Base-by-base conservation (phyloP, 2,113 vertebrate genomes). In the Onychostruthus taczanowskii region DNA sequence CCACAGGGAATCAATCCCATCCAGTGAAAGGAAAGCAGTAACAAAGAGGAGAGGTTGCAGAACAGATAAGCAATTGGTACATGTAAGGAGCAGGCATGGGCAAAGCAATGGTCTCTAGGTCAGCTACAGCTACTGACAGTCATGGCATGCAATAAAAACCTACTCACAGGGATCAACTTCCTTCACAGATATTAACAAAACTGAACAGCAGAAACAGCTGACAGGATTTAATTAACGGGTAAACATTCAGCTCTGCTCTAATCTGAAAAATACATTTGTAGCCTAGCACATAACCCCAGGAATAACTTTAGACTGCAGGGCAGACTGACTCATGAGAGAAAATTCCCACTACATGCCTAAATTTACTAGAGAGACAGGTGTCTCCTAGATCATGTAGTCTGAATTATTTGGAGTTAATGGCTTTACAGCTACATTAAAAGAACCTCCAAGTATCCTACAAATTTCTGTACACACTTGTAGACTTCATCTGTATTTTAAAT, bases 11-110 rank as follows among this genome's bases (percentile, higher is more conserved):
- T 81, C 98, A 98, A 97, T 96, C 97, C 97, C 96, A 97, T 98
- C 98, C 98, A 97, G 97, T 97, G 97, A 97, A 97, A 98, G 98
- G 97, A 96, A 96, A 93, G 98, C 97, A 96, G 96, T 97, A 97
- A 98, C 96, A 98, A 91, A 96, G 96, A 98, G 96, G 97, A 98
- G 80, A 98, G 98, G 98, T 85, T 97, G 98, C 98, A 98, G 96
- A 98, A 97, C 89, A 98, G 93, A 30, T 97, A 97, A 98, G 98
- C 98, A 97, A 94, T 96, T 39, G 97, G 94, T 95, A 93, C 93
- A 87, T 74, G 85, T 91, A 91, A 93, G 96, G 94, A 94, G 96
- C 91, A 89, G 95, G 96, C 92, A 95, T 69, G 95, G 92, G 96
- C 95, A 92, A 94, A 96, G 95, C 96, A 87, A 72, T 84, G 94